Evolutionary conservation across 2,113 vertebrate species (phyloP).

Genomic region (Corapipo altera): DNA sequence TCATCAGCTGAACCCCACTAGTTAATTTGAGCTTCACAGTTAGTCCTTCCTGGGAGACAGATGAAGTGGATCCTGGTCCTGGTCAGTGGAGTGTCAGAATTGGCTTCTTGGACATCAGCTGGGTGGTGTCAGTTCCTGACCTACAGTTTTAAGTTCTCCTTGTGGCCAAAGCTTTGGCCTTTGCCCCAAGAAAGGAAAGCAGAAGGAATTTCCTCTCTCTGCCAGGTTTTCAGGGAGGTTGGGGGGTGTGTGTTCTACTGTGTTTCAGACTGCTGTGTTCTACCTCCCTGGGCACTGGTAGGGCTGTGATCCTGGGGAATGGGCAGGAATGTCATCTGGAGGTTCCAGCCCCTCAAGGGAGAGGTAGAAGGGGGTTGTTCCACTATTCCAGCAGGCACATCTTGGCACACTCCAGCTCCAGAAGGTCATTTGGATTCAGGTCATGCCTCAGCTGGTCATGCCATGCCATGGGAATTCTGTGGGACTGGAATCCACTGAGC

Average conservation of each 20-base stretch:
- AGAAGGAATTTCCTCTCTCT: neutral
- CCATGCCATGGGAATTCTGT: neutral
- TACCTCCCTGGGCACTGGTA: neutral
- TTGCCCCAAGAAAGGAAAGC: neutral
- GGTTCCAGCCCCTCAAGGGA: neutral
- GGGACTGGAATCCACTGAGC: neutral
- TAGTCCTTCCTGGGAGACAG: neutral
- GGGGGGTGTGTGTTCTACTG: neutral
- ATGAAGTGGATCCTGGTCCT: neutral
- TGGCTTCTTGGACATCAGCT: neutral
- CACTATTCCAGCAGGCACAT: neutral
- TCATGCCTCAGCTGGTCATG: neutral
- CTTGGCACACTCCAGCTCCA: neutral
- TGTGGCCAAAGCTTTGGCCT: neutral
- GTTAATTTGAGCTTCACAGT: neutral
- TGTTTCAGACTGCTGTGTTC: neutral
- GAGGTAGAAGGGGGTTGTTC: neutral
- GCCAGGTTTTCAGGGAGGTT: neutral
- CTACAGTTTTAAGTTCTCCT: neutral
- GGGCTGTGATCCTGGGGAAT: neutral
- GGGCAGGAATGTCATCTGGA: neutral
- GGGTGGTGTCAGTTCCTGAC: neutral
- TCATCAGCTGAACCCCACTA: neutral
- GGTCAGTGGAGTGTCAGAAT: neutral
- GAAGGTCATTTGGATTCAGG: neutral